Evolutionary conservation across 2,888 invertebrate species (phyloP), one percentile per base, ranked within the genome.

Genomic region (Ariolimax columbianus): DNA sequence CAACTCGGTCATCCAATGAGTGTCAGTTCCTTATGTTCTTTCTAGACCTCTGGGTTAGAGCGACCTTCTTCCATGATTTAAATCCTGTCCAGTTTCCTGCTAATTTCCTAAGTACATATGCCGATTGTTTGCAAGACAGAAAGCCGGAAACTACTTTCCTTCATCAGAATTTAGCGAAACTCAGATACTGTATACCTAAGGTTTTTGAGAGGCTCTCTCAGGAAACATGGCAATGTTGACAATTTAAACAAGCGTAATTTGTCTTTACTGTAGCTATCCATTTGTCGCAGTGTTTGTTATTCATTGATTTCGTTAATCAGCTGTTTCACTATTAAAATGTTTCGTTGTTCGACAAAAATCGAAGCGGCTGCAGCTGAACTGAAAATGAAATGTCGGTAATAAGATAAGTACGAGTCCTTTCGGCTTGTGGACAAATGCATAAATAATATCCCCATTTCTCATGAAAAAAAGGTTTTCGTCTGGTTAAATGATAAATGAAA

Each of bases 191-290:
- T 43, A 30, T 30, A 47, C n/a, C 3, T 26, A 23, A 43, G 30
- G 77, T 38, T 3, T 63, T 89, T 59, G 73, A 82, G 19, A 72
- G 51, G n/a, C 82, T 90, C 17, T 3, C 4, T 1, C 30, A 36
- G n/a, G 47, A 70, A 17, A 4, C 38, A 40, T 70, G 17, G 59
- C 59, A 17, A 7, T 63, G 59, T 63, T 63, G 1, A 11, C 59
- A 63, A 63, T 1, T n/a, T 23, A 63, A 63, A 63, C 26, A 63
- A n/a, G n/a, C n/a, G 26, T n/a, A 1, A 4, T 63, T n/a, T 63
- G 7, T n/a, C 59, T 63, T 63, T 23, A 26, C n/a, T 63, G n/a
- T 23, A 63, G 26, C 59, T 2, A 63, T 63, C 19, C n/a, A n/a
- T 6, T 63, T 1, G 26, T n/a, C 3, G 4, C n/a, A 7, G 23